phyloP scores from a whole-genome alignment of 1,140 invertebrate genomes.

The Neodiprion virginianus region DNA sequence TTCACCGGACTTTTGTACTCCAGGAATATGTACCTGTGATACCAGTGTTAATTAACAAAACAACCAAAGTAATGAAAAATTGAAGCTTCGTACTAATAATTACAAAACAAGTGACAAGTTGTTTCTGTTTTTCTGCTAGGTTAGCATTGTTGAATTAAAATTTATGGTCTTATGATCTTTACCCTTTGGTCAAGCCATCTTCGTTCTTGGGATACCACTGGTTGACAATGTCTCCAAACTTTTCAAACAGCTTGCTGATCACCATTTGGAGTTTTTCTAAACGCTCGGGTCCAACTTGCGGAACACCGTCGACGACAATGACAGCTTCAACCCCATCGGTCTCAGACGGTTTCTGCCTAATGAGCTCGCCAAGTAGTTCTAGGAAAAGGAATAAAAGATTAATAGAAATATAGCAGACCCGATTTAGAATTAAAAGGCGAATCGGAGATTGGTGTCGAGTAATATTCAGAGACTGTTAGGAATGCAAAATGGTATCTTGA shows the following conservation, averaged over 20 bases:
- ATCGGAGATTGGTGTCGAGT: too few relatives aligned
- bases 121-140: conserved; percentile 1
- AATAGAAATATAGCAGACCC: not conserved
- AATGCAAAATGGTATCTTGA: too few relatives aligned
- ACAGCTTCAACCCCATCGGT: conserved; percentile 96
- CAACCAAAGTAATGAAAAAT: not conserved
- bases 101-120: conserved; percentile 9
- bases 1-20: conserved; percentile 85
- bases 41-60: conserved; percentile 27
- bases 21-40: conserved; percentile 85
- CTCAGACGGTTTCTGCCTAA: conserved; percentile 88
- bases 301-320: conserved; percentile 95
- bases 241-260: conserved; percentile 90
- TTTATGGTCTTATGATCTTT: conserved; percentile 24
- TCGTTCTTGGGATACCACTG: conserved; percentile 88
- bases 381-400: conserved; percentile 51
- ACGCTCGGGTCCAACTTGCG: conserved; percentile 90
- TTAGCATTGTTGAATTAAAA: too few relatives aligned
- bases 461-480: too few relatives aligned
- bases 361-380: conserved; percentile 89
- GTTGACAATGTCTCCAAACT: conserved; percentile 90
- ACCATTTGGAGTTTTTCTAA: conserved; percentile 94
- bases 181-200: conserved; percentile 87
- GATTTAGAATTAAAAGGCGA: too few relatives aligned
- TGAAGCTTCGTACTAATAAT: conserved; percentile 21